Base-by-base conservation (phyloP, 2,888 invertebrate genomes). In the Trichopria drosophilae region DNA sequence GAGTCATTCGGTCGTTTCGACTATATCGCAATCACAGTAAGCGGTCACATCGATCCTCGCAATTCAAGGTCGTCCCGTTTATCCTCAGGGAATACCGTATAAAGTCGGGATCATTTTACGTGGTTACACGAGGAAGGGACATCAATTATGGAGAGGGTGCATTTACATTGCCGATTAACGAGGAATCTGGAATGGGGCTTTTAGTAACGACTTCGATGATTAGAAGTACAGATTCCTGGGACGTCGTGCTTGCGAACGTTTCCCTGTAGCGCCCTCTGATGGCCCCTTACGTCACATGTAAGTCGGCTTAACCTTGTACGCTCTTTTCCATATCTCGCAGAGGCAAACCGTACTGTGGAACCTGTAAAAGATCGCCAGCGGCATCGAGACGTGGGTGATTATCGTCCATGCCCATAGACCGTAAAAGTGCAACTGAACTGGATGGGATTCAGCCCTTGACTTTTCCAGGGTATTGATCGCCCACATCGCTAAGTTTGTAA, bases 391-490 rank as follows among this genome's bases (percentile, higher is more conserved):
- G 69, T 95, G 93, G 0, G 92, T 93, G 53, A 95, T 93, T 53
- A 95, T 93, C 10, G 93, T 93, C 94, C 94, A 95, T 23, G 93
- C 93, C 93, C 93, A 93, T 28, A 91, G 79, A 0, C 93, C 93
- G 67, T 93, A 94, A 77, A 95, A 94, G 68, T 91, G 87, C 59
- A 93, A 77, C 75, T 95, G 94, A 32, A 93, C 88, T 6, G 93
- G 93, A 73, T 93, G 91, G 5, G 92, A 92, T 68, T 93, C 93
- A 0, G 93, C 90, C 16, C 93, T 80, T 1, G 91, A 90, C 65
- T 93, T 93, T 73, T 94, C 93, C 67, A 95, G 78, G 1, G 93
- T 93, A 69, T 93, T 93, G 58, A 96, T 90, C 6, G 92, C 90
- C 93, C 93, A 93, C 91, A 93, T 90, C 15, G 93, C 93, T 64